Conservation (phyloP, 2,888 invertebrate species). For the Sminthurides aquaticus region DNA sequence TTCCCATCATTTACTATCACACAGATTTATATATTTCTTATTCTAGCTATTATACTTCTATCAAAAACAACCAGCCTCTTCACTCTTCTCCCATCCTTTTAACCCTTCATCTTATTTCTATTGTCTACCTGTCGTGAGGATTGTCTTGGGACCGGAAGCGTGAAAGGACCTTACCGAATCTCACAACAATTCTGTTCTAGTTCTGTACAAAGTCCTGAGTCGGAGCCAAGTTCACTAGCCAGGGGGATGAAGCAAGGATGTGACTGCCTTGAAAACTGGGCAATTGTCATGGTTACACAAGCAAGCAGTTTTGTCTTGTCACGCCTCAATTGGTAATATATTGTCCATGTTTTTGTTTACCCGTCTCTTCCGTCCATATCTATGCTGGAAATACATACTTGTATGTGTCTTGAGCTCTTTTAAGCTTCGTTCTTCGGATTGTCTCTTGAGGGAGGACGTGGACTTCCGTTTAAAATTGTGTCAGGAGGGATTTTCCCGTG, state of each 20-base stretch:
- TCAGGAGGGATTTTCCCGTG: constrained; percentile 4
- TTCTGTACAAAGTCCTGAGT: too few relatives aligned
- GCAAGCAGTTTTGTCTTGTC: background rate
- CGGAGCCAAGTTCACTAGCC: background rate
- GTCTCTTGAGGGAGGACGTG: background rate
- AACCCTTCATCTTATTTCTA: background rate
- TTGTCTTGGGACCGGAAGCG: background rate
- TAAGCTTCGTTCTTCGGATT: too few relatives aligned
- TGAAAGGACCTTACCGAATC: too few relatives aligned
- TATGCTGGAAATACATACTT: background rate
- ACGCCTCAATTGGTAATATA: background rate
- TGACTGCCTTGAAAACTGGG: background rate
- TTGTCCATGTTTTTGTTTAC: background rate
- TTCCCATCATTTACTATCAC: background rate
- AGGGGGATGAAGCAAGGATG: background rate
- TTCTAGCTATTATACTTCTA: background rate
- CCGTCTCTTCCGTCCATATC: background rate
- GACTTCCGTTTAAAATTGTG: constrained; percentile 1
- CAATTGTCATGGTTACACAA: background rate
- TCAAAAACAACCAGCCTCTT: background rate
- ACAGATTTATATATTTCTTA: background rate
- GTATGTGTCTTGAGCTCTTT: too few relatives aligned
- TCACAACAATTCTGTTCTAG: too few relatives aligned
- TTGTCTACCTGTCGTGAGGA: background rate
- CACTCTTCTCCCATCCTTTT: background rate